These are phyloP conservation scores for Haliclona indistincta DNA, from an alignment of 37 sponge, comb jelly and placozoan genomes.

Conservation along the genomic window DNA sequence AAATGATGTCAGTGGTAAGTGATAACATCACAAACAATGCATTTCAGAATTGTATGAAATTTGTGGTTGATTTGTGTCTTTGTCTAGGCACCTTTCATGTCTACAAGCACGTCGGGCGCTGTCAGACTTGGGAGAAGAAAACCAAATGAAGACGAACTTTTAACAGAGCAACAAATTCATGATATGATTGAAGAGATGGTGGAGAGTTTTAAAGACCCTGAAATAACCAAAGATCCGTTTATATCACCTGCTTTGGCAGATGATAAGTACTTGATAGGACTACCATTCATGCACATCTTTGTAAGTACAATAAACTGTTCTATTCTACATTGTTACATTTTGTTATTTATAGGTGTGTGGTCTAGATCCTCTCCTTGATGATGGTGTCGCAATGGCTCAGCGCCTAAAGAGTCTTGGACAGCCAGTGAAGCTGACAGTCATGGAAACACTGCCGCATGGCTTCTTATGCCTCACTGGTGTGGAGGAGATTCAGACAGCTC, in stretches of 20 bases:
- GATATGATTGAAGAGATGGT: constrained; percentile 34
- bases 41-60: not conserved
- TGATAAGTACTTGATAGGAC: constrained; percentile 59
- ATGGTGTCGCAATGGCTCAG: constrained; percentile 77
- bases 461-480: constrained; percentile 59
- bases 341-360: constrained; percentile 49
- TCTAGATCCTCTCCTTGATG: constrained; percentile 90
- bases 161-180: constrained; percentile 45
- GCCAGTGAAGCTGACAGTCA: constrained; percentile 62
- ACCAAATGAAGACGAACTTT: constrained; percentile 30
- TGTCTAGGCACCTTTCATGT: not conserved
- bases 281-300: constrained; percentile 83
- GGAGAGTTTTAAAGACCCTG: constrained; percentile 39
- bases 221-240: constrained; percentile 59
- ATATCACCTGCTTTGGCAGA: constrained; percentile 85
- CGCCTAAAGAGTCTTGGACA: constrained; percentile 62
- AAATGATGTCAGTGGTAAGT: no score
- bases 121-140: not conserved
- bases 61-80: not conserved
- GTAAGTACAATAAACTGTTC: constrained; percentile 55
- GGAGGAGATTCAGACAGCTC: not conserved
- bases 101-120: not conserved
- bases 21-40: no score
- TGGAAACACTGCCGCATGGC: constrained; percentile 77
- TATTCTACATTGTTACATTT: not conserved